Evolutionary conservation across 2,113 vertebrate genomes (phyloP), one percentile per base, ranked within the genome.

Genomic region (Stomatorhinus ivindoensis): DNA sequence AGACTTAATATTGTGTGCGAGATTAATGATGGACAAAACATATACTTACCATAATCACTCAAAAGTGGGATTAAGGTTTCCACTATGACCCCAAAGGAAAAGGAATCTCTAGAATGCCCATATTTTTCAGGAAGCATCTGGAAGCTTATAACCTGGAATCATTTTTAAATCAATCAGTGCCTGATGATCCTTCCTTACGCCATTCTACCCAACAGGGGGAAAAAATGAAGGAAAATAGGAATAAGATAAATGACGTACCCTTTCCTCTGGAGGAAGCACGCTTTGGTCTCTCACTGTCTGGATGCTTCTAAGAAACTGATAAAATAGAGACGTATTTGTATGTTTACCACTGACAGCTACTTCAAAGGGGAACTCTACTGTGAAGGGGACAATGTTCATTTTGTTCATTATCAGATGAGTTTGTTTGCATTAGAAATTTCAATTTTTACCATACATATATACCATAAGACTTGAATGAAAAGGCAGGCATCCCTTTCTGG

Each of bases 91-190:
- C 98, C 98, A 87, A 99, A 99, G 0, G 97, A 96, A 17, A 96
- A 99, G 90, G 97, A 97, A 31, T 99, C 98, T 87, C 98, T 96
- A 0, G 97, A 96, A 0, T 99, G 97, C 91, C 97, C 97, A 0
- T 95, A 92, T 89, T 95, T 95, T 58, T 95, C 96, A 0, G 96
- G 97, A 91, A 99, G 96, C 27, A 94, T 95, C 88, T 95, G 93
- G 93, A 98, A 99, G 58, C 95, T 97, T 89, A 96, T 95, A 89
- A 95, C 96, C 98, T 99, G 91, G 47, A 80, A 91, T 91, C 7
- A 86, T 91, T 53, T 58, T 86, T 8, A 86, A 86, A n/a, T 13
- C 46, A 86, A 47, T 86, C 47, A 86, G 8, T 85, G 46, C 83
- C 83, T 86, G 42, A n/a, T 13, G 44, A 86, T 48, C 44, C 35